A percentile compares a stretch with the other conserved stretches of the same genome.
phyloP scores from a whole-genome alignment of 2,113 vertebrate genomes.

The Bagarius yarrelli region DNA sequence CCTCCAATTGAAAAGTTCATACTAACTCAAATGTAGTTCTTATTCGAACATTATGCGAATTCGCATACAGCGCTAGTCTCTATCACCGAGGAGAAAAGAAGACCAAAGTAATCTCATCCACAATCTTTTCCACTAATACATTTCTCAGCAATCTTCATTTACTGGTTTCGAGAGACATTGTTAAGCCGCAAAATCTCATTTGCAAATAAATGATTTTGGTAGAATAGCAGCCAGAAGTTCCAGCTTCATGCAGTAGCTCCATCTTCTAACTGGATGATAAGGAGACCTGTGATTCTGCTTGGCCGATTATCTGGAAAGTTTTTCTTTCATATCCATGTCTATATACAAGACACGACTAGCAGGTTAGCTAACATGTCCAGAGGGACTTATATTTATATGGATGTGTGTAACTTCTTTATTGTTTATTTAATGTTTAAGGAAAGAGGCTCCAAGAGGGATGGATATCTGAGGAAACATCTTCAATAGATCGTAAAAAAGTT shows the following conservation, averaged over 20 bases:
- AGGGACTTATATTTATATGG: neutral
- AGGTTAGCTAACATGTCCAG: neutral
- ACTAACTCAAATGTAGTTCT: no score
- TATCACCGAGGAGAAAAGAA: neutral
- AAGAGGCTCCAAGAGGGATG: neutral
- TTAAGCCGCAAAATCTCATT: constrained; percentile 14
- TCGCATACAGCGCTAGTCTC: no score
- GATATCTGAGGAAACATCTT: no score
- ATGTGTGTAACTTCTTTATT: neutral
- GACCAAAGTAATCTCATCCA: neutral
- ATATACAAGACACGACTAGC: neutral
- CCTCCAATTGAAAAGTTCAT: no score
- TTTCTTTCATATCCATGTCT: neutral
- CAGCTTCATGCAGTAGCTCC: no score
- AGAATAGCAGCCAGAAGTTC: neutral
- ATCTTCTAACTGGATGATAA: neutral
- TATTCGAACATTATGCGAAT: no score
- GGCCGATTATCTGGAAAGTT: neutral
- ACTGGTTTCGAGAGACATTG: neutral
- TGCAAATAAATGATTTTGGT: constrained; percentile 11
- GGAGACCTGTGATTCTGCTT: neutral
- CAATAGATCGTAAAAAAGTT: no score
- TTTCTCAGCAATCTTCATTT: neutral
- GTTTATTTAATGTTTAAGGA: neutral
- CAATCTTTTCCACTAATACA: neutral